A percentile compares a stretch with the other conserved stretches of the same genome.
These are phyloP conservation scores for Lithophane ornitopus DNA, from an alignment of 2,888 invertebrate species.

Conservation along the genomic window DNA sequence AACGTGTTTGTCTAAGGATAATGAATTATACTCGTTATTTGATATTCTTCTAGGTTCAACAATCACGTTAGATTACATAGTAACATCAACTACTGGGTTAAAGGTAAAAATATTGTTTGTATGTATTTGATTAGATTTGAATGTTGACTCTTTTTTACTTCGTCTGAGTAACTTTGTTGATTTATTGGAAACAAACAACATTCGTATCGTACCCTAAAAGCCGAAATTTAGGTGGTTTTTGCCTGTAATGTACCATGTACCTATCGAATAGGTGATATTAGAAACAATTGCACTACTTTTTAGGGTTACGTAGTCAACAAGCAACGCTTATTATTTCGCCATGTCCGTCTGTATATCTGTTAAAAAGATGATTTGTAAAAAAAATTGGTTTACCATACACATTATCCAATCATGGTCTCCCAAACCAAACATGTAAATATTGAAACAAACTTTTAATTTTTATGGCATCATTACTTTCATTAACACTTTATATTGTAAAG, in stretches of 20 bases:
- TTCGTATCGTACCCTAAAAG: not conserved
- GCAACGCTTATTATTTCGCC: no score
- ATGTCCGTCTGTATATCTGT: no score
- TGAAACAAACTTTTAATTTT: not conserved
- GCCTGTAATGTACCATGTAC: not conserved
- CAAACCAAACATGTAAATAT: not conserved
- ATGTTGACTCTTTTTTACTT: no score
- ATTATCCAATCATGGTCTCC: not conserved
- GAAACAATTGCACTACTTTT: not conserved
- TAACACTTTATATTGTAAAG: not conserved
- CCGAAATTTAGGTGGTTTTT: no score
- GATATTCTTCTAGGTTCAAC: constrained; percentile 73
- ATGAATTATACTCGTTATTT: constrained; percentile 80
- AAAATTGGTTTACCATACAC: not conserved
- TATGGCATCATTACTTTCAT: not conserved
- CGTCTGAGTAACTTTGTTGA: no score
- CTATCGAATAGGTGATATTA: not conserved
- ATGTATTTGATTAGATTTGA: not conserved
- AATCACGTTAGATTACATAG: constrained; percentile 74
- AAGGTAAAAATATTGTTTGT: constrained; percentile 73
- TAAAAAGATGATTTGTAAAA: not conserved
- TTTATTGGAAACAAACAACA: not conserved
- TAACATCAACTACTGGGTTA: constrained; percentile 80
- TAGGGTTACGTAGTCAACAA: no score
- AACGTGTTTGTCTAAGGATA: constrained; percentile 85